Evolutionary conservation across 2,888 invertebrate species (phyloP), one percentile per base, ranked within the genome.

Genomic region (Orthosia gothica): DNA sequence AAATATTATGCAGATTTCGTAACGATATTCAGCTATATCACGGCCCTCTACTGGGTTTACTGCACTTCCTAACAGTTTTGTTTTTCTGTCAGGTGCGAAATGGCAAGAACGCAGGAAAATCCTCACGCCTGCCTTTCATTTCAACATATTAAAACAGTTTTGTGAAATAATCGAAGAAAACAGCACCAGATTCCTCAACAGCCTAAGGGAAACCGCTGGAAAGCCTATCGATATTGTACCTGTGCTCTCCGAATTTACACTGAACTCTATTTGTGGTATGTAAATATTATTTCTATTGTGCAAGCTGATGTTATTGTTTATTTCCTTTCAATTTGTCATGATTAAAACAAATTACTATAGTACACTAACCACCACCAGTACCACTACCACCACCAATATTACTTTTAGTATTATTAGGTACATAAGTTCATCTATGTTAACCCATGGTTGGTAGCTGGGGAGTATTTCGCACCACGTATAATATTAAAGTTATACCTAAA

Each of bases 221-320:
- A 84, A 92, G 72, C 81, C 90, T 9, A 92, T 96, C 20, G 94
- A 97, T 85, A 91, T 98, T 0, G 93, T 96, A 32, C 96, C 97
- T 7, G 91, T 97, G n/a, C 92, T 97, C 57, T 97, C 97, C 0
- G 96, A 98, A 1, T 95, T 87, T 80, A 92, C 89, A 12, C 81
- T 98, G 0, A 97, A 97, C 89, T 97, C 97, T 49, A 97, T 98
- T 78, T 98, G 98, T 89, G 98, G 98, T 98, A 92, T 82, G 86
- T 45, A n/a, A n/a, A n/a, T n/a, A 66, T 40, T 40, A 9, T 40
- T 40, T 40, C 47, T 20, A 13, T 72, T 55, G 45, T 18, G 0
- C 15, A 57, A 52, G 26, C 23, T 7, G 23, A 62, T 32, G 18
- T 54, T 18, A n/a, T 47, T 67, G 26, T 5, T n/a, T 23, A 16